These are phyloP conservation scores for Motacilla alba DNA, from an alignment of 2,113 vertebrate genomes.

Conservation along the genomic window DNA sequence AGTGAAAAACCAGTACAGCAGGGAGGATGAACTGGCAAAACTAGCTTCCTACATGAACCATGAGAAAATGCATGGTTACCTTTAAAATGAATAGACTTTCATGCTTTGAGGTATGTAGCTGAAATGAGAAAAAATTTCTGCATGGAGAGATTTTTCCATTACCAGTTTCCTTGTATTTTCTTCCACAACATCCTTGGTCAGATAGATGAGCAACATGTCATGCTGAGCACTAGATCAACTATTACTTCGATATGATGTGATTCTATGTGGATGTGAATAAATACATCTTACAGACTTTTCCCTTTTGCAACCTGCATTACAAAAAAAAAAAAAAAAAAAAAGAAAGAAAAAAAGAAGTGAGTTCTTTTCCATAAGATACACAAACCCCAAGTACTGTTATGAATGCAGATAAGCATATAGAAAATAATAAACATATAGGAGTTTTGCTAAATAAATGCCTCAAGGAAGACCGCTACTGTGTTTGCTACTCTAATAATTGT, in stretches of 20 bases:
- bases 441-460: background rate
- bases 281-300: background rate
- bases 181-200: background rate
- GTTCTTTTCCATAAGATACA: background rate
- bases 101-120: background rate
- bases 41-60: background rate
- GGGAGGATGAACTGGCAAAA: background rate
- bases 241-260: background rate
- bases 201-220: background rate
- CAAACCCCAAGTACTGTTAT: background rate
- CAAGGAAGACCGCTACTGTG: background rate
- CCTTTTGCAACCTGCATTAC: background rate
- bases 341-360: rapidly evolving
- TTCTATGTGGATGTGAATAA: background rate
- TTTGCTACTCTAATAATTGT: background rate
- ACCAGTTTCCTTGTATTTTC: background rate
- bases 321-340: background rate
- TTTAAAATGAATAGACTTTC: slow-evolving; percentile 10
- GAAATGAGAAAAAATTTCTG: slow-evolving; percentile 37
- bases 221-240: background rate
- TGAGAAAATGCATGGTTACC: background rate
- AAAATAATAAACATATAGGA: background rate
- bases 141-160: slow-evolving; percentile 36
- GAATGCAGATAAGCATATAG: background rate
- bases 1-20: background rate